phyloP scores from a whole-genome alignment of 2,888 invertebrate genomes.

The Ormyrus nitidulus region DNA sequence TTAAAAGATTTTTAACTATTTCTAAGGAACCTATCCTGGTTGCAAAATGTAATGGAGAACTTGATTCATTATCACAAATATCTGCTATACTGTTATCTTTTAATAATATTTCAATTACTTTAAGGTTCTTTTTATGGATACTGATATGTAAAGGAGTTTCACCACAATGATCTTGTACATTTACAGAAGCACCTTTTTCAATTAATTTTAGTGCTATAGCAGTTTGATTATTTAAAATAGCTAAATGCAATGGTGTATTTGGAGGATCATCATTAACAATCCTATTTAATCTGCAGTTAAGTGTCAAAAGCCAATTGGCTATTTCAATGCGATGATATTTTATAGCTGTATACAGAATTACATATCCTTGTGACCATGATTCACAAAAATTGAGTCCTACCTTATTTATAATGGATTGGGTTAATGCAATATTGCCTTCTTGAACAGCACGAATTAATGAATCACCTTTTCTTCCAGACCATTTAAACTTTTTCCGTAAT shows the following conservation, averaged over 20 bases:
- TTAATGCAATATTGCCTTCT: slow-evolving; percentile 19
- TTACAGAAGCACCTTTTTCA: slow-evolving; percentile 32
- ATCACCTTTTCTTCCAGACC: not conserved
- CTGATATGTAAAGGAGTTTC: slow-evolving; percentile 42
- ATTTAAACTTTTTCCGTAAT: too few relatives aligned
- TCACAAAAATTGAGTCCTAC: slow-evolving; percentile 14
- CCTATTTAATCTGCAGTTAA: slow-evolving; percentile 32
- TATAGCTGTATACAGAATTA: slow-evolving; percentile 18
- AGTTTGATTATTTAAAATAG: slow-evolving; percentile 13
- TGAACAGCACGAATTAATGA: slow-evolving; percentile 15
- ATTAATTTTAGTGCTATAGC: slow-evolving; percentile 9
- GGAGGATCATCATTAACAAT: not conserved
- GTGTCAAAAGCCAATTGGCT: slow-evolving; percentile 37
- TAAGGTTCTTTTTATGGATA: slow-evolving; percentile 25
- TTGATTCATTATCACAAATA: slow-evolving; percentile 7
- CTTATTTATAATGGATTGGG: slow-evolving; percentile 23
- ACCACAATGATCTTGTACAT: slow-evolving; percentile 9
- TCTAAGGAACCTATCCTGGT: slow-evolving; percentile 21
- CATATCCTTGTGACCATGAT: slow-evolving; percentile 32
- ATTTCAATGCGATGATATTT: slow-evolving; percentile 9
- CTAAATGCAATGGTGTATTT: slow-evolving; percentile 39
- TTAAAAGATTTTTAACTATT: slow-evolving; percentile 11
- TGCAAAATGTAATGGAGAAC: slow-evolving; percentile 46
- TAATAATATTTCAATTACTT: slow-evolving; percentile 26
- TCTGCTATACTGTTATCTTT: slow-evolving; percentile 8